Conservation (phyloP, 2,797 vertebrate species). For the Aldrovandia affinis region DNA sequence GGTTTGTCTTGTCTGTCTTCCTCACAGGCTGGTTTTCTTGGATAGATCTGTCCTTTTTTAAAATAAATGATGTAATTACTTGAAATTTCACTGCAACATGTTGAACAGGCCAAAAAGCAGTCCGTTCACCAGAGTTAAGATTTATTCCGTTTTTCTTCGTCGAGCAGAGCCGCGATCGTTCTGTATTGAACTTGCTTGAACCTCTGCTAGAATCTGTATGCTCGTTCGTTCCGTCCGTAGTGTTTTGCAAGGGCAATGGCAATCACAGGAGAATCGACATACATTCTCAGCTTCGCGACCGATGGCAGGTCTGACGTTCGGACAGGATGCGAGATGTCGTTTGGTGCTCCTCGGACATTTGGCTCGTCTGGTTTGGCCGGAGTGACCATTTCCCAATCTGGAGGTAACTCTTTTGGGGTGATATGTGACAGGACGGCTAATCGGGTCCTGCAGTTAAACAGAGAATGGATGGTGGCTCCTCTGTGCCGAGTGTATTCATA, state of each 20-base stretch:
- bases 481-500: neutral
- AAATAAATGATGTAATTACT: slow-evolving; percentile 9
- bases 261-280: neutral
- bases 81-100: neutral
- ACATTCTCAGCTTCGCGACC: neutral
- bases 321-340: neutral
- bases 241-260: neutral
- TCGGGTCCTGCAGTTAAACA: neutral
- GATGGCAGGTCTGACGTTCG: neutral
- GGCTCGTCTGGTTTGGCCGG: neutral
- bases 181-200: neutral
- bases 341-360: neutral
- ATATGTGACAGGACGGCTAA: neutral
- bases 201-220: too few species aligned
- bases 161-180: neutral
- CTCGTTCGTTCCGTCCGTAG: neutral
- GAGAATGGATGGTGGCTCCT: neutral
- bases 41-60: neutral
- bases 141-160: neutral
- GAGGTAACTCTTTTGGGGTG: neutral
- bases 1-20: neutral
- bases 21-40: neutral
- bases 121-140: neutral
- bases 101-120: slow-evolving; percentile 1
- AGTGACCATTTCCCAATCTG: neutral